Percentiles rank a stretch among this genome's conserved stretches.
phyloP scores from a whole-genome alignment of 2,113 vertebrate genomes.

The Natator depressus region DNA sequence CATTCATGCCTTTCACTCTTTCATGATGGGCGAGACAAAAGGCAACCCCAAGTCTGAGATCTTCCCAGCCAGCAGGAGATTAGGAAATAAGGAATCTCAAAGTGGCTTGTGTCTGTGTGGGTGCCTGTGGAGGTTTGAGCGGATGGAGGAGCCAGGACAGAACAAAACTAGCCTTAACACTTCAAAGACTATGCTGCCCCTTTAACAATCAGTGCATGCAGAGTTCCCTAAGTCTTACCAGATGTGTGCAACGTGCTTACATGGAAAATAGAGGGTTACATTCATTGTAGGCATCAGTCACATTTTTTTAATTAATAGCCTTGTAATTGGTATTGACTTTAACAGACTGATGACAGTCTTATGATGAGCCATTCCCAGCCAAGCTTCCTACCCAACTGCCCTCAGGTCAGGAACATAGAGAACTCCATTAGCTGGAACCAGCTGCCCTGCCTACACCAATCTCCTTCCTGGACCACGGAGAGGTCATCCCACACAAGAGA shows the following conservation, averaged over 20 bases:
- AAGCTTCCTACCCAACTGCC: constrained; percentile 56
- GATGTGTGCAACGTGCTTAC: not conserved
- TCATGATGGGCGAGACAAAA: not conserved
- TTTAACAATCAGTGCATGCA: not conserved
- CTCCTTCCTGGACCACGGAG: constrained; percentile 17
- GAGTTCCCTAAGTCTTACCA: not conserved
- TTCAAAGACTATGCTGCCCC: not conserved
- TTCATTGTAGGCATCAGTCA: constrained; percentile 64
- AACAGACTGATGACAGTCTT: constrained; percentile 74
- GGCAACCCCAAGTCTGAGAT: not conserved
- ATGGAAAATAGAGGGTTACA: constrained; percentile 56
- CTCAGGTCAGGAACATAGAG: constrained; percentile 66
- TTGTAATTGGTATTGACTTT: constrained; percentile 81
- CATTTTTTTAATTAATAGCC: constrained; percentile 81
- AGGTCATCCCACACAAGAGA: not conserved
- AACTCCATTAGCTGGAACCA: constrained; percentile 52
- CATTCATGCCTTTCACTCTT: constrained; percentile 25
- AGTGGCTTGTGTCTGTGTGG: not conserved
- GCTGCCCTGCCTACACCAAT: constrained; percentile 42
- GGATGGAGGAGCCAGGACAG: not conserved
- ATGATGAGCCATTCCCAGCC: constrained; percentile 69
- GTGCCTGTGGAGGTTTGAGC: not conserved
- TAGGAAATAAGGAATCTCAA: not conserved
- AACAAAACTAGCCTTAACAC: not conserved
- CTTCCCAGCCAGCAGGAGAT: constrained; percentile 4